Conservation (phyloP, 2,888 invertebrate genomes). For the Mythimna ferrago region DNA sequence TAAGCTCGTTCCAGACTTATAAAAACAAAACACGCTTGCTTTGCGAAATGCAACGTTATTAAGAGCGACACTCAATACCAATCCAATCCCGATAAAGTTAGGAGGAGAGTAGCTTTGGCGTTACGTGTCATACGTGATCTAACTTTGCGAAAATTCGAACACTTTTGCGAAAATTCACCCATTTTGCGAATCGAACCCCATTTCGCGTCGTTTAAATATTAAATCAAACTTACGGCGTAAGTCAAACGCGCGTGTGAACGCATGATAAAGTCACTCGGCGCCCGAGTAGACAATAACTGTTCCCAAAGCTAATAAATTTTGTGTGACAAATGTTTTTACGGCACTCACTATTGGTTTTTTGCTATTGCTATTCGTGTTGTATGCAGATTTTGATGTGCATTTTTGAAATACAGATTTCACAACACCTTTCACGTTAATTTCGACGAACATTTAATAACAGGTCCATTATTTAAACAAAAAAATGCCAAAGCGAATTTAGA, state of each 20-base stretch:
- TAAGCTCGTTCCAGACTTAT: conserved; percentile 14
- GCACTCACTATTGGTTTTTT: conserved; percentile 35
- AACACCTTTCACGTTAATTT: neutral
- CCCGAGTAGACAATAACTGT: conserved; percentile 58
- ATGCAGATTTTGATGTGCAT: conserved; percentile 27
- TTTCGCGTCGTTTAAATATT: conserved; percentile 61
- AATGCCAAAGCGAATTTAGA: neutral
- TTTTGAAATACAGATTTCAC: conserved; percentile 11
- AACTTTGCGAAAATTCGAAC: conserved; percentile 53
- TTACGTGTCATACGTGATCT: conserved; percentile 70
- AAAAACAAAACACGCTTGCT: conserved; percentile 58
- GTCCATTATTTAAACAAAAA: neutral
- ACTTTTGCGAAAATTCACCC: conserved; percentile 46
- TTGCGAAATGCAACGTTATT: conserved; percentile 63
- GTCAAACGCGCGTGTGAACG: conserved; percentile 54
- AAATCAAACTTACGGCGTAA: conserved; percentile 59
- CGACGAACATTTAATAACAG: neutral
- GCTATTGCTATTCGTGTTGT: conserved; percentile 15
- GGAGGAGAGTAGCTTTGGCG: conserved; percentile 59
- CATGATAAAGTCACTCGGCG: conserved; percentile 49
- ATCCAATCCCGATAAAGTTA: conserved; percentile 67
- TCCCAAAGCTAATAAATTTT: conserved; percentile 55
- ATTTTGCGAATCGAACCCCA: conserved; percentile 47
- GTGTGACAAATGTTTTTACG: conserved; percentile 57
- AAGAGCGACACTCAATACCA: conserved; percentile 64